Evolutionary conservation across 2,113 vertebrate species (phyloP).

Genomic region (Rhinopithecus roxellana): DNA sequence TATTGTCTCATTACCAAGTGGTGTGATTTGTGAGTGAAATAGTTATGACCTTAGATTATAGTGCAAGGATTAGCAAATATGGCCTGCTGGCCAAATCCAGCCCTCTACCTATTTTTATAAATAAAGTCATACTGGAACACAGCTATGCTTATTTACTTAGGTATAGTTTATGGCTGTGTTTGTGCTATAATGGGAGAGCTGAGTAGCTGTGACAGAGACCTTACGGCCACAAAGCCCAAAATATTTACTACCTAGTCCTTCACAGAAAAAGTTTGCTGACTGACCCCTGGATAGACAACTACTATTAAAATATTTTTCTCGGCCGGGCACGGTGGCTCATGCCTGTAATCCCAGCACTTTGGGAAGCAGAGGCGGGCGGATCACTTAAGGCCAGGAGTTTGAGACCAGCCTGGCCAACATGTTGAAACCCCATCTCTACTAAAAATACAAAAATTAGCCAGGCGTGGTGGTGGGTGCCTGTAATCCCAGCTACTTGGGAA

Average conservation of each 20-base stretch:
- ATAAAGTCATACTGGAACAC: background rate
- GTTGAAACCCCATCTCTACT: too few relatives aligned
- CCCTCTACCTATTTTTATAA: background rate
- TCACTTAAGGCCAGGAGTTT: too few relatives aligned
- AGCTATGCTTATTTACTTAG: background rate
- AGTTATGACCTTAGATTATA: background rate
- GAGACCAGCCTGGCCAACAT: too few relatives aligned
- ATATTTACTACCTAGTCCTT: background rate
- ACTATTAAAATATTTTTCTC: background rate
- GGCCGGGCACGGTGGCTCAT: too few relatives aligned
- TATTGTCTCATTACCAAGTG: background rate
- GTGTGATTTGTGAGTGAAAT: conserved; percentile 25
- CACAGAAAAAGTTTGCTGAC: background rate
- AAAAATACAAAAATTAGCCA: too few relatives aligned
- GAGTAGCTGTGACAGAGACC: background rate
- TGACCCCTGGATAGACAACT: background rate
- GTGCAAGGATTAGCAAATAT: background rate
- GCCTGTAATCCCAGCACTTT: too few relatives aligned
- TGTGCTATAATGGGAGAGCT: background rate
- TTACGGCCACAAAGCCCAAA: background rate
- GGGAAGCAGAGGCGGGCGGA: too few relatives aligned
- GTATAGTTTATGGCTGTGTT: background rate
- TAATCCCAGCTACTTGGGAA: too few relatives aligned
- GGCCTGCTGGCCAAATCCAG: background rate
- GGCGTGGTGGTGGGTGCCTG: too few relatives aligned